Conservation (phyloP, 2,888 invertebrate genomes). For the Standfussiana lucernea region DNA sequence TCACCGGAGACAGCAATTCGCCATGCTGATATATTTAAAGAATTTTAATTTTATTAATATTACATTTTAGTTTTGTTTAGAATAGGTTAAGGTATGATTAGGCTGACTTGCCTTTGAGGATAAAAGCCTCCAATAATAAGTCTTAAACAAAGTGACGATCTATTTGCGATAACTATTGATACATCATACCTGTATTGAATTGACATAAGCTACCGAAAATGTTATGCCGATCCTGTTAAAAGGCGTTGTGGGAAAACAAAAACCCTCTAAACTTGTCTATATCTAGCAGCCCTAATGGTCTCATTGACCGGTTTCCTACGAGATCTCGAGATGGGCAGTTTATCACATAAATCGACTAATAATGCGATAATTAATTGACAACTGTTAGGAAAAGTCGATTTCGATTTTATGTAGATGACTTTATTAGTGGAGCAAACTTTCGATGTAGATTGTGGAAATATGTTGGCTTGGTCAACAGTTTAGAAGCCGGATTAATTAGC, state of each 20-base stretch:
- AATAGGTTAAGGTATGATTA: no score
- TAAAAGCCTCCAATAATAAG: no score
- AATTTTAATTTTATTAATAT: no score
- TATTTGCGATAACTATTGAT: background rate
- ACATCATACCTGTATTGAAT: background rate
- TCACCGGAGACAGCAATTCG: no score
- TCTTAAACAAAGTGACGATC: no score
- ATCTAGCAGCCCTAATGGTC: conserved; percentile 2
- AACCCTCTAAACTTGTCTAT: background rate
- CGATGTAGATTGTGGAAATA: conserved; percentile 15
- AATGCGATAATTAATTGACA: conserved; percentile 51
- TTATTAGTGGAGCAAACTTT: conserved; percentile 42
- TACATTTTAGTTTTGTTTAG: no score
- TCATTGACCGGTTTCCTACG: conserved; percentile 57
- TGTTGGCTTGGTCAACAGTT: conserved; percentile 6
- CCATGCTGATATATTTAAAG: no score
- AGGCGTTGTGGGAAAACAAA: background rate
- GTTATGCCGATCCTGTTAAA: background rate
- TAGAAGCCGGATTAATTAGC: conserved; percentile 5
- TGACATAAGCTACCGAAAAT: background rate
- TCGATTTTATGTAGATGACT: conserved; percentile 48
- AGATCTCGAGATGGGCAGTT: conserved; percentile 53
- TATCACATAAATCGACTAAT: conserved; percentile 59
- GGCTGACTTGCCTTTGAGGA: no score
- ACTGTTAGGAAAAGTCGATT: conserved; percentile 49